Evolutionary conservation across 2,888 invertebrate genomes (phyloP).

Genomic region (Agrotis segetum): DNA sequence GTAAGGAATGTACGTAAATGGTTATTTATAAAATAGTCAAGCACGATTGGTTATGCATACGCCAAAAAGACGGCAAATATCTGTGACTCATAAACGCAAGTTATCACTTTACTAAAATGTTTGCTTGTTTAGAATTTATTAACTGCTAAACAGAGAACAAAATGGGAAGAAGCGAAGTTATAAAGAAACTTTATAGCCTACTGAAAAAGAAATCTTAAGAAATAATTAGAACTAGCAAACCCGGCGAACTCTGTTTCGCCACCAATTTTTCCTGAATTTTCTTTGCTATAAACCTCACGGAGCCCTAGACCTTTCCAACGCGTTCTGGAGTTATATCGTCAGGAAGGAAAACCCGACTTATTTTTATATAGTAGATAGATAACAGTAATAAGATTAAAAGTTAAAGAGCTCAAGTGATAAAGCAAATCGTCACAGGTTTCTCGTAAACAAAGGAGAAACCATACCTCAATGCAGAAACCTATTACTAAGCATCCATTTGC

Average conservation of each 20-base stretch:
- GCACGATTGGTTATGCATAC: slow-evolving; percentile 6
- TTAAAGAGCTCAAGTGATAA: not conserved
- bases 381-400: not conserved
- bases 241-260: no score
- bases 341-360: no score
- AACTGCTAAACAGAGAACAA: not conserved
- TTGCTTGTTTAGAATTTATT: slow-evolving; percentile 14
- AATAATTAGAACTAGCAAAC: not conserved
- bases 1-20: slow-evolving; percentile 38
- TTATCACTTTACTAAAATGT: not conserved
- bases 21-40: slow-evolving; percentile 50
- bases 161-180: not conserved
- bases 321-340: no score
- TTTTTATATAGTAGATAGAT: no score
- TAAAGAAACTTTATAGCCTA: not conserved
- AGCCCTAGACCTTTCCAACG: no score
- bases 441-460: not conserved
- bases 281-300: no score
- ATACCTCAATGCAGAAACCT: not conserved
- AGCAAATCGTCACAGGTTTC: not conserved
- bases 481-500: not conserved
- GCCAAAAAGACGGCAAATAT: slow-evolving; percentile 29
- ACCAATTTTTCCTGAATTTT: no score
- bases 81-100: slow-evolving; percentile 30
- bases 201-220: no score